Evolutionary conservation across 2,797 vertebrate species (phyloP).

Genomic region (Huso huso): DNA sequence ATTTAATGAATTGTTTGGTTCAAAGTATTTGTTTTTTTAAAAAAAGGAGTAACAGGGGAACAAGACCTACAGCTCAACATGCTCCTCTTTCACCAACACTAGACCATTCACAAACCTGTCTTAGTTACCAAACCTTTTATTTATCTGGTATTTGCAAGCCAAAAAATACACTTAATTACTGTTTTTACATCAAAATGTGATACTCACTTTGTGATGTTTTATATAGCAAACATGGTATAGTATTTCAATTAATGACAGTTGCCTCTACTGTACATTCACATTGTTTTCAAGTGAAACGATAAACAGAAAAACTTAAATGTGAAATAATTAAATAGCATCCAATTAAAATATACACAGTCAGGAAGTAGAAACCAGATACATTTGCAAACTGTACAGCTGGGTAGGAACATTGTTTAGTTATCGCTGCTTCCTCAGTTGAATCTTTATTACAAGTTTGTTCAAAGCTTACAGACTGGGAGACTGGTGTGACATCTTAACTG

Average conservation of each 20-base stretch:
- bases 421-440: not conserved
- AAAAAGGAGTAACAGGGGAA: not conserved
- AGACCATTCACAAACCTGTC: not conserved
- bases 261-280: not conserved
- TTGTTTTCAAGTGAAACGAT: not conserved
- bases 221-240: not conserved
- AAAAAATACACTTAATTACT: not conserved
- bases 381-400: too few species aligned
- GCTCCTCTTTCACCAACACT: not conserved
- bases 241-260: not conserved
- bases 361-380: too few species aligned
- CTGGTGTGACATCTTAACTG: not conserved
- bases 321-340: too few species aligned
- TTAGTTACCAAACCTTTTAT: too few species aligned
- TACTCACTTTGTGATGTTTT: too few species aligned
- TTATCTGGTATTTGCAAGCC: not conserved
- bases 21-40: slow-evolving; percentile 15
- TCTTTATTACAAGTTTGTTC: not conserved
- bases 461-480: not conserved
- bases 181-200: too few species aligned
- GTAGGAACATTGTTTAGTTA: too few species aligned
- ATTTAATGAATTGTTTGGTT: slow-evolving; percentile 74
- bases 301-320: too few species aligned
- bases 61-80: not conserved
- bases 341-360: too few species aligned